Evolutionary conservation across 2,113 vertebrate genomes (phyloP).

Genomic region (Dromiciops gliroides): DNA sequence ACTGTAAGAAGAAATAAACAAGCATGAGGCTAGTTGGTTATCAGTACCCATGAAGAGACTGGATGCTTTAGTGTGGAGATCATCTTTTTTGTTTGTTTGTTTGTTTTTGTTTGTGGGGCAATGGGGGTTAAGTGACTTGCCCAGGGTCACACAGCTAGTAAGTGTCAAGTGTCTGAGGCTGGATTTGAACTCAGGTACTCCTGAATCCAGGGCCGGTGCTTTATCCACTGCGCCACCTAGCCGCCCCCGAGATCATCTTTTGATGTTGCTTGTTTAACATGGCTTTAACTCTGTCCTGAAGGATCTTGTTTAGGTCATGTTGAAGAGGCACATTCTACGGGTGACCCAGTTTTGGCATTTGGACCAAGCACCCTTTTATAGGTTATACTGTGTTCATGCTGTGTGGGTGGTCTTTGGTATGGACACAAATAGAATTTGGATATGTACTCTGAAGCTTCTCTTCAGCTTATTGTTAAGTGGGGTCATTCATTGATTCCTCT

Average conservation of each 20-base stretch:
- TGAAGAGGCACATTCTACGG: background rate
- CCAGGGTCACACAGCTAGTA: no score
- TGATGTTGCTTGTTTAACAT: background rate
- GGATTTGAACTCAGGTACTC: no score
- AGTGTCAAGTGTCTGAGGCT: no score
- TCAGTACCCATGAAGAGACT: background rate
- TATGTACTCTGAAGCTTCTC: background rate
- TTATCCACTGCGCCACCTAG: no score
- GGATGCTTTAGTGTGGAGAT: background rate
- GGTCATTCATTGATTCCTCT: background rate
- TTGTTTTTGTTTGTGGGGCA: no score
- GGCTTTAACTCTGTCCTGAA: background rate
- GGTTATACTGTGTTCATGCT: background rate
- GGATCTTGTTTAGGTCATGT: slow-evolving; percentile 24
- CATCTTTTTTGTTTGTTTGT: no score
- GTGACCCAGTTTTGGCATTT: background rate
- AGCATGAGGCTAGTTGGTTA: slow-evolving; percentile 33
- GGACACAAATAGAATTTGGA: background rate
- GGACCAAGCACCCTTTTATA: background rate
- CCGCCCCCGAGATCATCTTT: slow-evolving; percentile 28
- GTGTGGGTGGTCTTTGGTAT: background rate
- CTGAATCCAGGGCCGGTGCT: no score
- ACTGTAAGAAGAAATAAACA: background rate
- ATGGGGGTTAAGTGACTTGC: no score
- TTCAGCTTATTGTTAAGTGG: background rate